Percentiles rank a stretch among this genome's conserved stretches.
Conservation (phyloP, 2,888 invertebrate genomes). For the Chalcosyrphus nemorum region DNA sequence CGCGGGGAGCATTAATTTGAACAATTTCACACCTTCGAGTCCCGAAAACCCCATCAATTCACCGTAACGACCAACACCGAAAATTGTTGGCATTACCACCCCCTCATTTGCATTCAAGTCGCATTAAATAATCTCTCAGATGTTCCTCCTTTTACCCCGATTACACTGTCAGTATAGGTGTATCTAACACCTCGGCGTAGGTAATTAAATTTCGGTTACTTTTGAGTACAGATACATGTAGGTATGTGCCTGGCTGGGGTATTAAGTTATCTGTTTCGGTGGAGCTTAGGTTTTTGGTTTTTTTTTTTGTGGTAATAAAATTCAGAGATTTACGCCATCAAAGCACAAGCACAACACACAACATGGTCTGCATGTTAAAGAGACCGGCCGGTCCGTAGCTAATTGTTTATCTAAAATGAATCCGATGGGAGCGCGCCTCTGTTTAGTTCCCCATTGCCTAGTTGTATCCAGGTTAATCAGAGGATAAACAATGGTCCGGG, state of each 20-base stretch:
- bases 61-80: constrained; percentile 21
- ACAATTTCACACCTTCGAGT: constrained; percentile 48
- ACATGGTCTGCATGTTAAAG: constrained; percentile 13
- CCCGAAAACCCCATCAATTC: constrained; percentile 46
- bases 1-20: constrained; percentile 26
- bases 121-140: constrained; percentile 42
- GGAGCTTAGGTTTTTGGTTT: not conserved
- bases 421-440: not conserved
- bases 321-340: constrained; percentile 31
- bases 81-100: not conserved
- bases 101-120: constrained; percentile 53
- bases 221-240: not conserved
- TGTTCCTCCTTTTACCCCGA: constrained; percentile 6
- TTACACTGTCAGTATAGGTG: not conserved
- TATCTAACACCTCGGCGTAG: constrained; percentile 31
- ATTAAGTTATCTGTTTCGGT: constrained; percentile 21
- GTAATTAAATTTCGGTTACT: constrained; percentile 57
- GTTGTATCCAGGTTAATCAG: constrained; percentile 63
- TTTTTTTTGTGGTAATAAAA: constrained; percentile 33
- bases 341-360: constrained; percentile 5
- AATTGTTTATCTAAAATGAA: constrained; percentile 20
- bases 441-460: not conserved
- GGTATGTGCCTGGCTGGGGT: not conserved
- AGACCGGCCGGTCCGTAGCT: not conserved
- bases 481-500: constrained; percentile 64